phyloP scores from a whole-genome alignment of 2,797 vertebrate genomes.

The Heteromormyrus szaboi region DNA sequence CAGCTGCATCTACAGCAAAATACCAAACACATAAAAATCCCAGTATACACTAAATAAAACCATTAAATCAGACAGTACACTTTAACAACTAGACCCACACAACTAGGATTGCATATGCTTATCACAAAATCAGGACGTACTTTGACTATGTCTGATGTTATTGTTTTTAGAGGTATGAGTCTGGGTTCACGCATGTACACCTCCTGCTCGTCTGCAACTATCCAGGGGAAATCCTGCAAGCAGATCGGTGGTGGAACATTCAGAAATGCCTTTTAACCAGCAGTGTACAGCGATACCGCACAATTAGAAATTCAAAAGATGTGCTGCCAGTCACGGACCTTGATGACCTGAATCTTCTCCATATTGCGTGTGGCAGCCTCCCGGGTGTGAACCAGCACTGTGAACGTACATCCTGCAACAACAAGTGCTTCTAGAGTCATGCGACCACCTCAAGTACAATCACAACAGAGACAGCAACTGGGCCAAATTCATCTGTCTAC shows the following conservation, averaged over 20 bases:
- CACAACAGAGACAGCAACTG: not conserved
- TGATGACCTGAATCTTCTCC: slow-evolving; percentile 98
- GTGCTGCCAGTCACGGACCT: slow-evolving; percentile 60
- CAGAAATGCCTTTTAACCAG: not conserved
- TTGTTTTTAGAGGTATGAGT: slow-evolving; percentile 91
- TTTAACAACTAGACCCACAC: not conserved
- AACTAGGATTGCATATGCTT: not conserved
- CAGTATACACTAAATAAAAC: not conserved
- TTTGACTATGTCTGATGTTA: slow-evolving; percentile 94
- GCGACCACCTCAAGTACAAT: not conserved
- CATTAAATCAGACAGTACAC: not conserved
- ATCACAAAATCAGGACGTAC: slow-evolving; percentile 48
- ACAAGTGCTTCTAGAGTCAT: not conserved
- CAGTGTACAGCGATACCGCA: not conserved
- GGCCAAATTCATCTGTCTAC: not conserved
- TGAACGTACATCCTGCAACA: slow-evolving; percentile 83
- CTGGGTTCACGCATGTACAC: slow-evolving; percentile 90
- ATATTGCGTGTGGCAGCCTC: slow-evolving; percentile 92
- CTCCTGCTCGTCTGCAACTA: slow-evolving; percentile 91
- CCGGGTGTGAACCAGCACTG: slow-evolving; percentile 89
- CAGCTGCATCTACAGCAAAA: slow-evolving; percentile 80
- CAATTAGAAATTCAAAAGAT: not conserved
- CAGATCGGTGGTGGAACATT: not conserved
- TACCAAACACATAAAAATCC: not conserved
- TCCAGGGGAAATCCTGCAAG: slow-evolving; percentile 90